phyloP scores from a whole-genome alignment of 2,113 vertebrate species.

The Sarotherodon lohbergeri region DNA sequence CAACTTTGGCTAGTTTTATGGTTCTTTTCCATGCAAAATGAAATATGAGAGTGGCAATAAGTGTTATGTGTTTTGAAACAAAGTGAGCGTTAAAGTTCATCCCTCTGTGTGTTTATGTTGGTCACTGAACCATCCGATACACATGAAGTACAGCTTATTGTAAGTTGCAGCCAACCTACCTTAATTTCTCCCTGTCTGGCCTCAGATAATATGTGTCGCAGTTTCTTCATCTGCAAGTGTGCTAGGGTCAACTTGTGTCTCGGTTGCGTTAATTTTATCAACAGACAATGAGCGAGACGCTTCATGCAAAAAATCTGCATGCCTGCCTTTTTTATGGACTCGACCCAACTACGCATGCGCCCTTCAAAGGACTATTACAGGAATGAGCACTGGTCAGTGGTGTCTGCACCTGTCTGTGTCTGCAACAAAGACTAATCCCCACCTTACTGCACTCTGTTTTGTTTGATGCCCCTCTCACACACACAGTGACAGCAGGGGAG shows the following conservation, averaged over 20 bases:
- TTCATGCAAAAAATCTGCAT: neutral
- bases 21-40: neutral
- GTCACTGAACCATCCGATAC: neutral
- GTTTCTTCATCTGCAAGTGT: neutral
- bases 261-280: neutral
- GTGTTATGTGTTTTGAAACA: neutral
- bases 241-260: neutral
- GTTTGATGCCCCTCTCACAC: neutral
- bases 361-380: neutral
- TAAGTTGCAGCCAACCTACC: neutral
- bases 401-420: neutral
- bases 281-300: neutral
- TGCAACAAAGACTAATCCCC: neutral
- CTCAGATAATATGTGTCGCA: neutral
- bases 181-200: neutral
- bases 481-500: neutral
- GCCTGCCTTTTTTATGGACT: neutral
- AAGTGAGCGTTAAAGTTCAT: neutral
- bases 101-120: neutral
- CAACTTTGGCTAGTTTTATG: neutral
- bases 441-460: neutral
- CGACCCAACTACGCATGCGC: neutral
- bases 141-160: neutral
- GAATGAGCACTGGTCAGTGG: neutral
- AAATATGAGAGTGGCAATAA: neutral